Percentiles rank a stretch among this genome's conserved stretches.
These are phyloP conservation scores for Proterorhinus semilunaris DNA, from an alignment of 2,113 vertebrate genomes.

Conservation along the genomic window DNA sequence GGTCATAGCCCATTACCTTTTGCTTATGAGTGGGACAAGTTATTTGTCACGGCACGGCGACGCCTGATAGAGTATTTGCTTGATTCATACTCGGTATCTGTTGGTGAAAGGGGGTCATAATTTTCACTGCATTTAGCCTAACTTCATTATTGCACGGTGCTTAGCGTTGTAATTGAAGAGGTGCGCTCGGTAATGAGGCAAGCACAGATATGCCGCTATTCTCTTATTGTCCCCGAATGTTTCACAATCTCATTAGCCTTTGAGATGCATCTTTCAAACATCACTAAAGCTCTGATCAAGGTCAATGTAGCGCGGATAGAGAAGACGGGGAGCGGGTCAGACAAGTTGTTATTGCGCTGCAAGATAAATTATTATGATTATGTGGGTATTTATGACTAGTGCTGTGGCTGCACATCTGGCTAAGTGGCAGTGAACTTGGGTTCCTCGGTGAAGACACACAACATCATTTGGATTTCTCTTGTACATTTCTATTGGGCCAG, in stretches of 20 bases:
- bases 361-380: slow-evolving; percentile 5
- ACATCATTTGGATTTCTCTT: background rate
- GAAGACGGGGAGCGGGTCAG: slow-evolving; percentile 11
- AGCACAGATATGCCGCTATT: slow-evolving; percentile 23
- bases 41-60: slow-evolving; percentile 8
- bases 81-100: slow-evolving; percentile 40
- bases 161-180: slow-evolving; percentile 48
- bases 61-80: slow-evolving; percentile 40
- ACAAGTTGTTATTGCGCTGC: slow-evolving; percentile 3
- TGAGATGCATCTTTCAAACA: slow-evolving; percentile 40
- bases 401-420: background rate
- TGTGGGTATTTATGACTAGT: background rate
- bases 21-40: background rate
- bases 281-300: slow-evolving; percentile 29
- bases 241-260: slow-evolving; percentile 49
- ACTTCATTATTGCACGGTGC: slow-evolving; percentile 38
- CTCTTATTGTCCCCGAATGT: slow-evolving; percentile 38
- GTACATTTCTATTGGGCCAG: too few species aligned
- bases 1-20: slow-evolving; percentile 16
- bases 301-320: slow-evolving; percentile 28
- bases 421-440: background rate
- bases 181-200: slow-evolving; percentile 39
- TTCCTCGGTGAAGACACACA: background rate
- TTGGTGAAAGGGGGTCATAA: slow-evolving; percentile 27
- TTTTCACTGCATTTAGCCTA: slow-evolving; percentile 35